Conservation (phyloP, 2,888 invertebrate genomes). For the Cheiracanthium punctorium region DNA sequence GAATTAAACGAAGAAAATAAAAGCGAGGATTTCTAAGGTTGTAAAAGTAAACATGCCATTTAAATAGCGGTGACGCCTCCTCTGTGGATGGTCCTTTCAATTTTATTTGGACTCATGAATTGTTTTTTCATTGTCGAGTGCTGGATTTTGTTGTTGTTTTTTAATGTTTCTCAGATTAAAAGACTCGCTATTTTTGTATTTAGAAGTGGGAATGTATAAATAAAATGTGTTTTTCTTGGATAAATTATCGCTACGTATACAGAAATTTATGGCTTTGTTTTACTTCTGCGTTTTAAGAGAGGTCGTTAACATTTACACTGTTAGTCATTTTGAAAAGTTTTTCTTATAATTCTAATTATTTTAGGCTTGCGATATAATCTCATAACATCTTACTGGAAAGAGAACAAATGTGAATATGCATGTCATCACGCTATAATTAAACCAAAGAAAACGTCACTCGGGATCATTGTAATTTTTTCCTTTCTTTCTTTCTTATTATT, state of each 20-base stretch:
- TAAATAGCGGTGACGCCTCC: constrained; percentile 24
- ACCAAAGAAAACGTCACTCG: too few species aligned
- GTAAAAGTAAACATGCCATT: constrained; percentile 55
- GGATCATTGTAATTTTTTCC: too few species aligned
- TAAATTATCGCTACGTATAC: neutral
- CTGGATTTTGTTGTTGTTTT: neutral
- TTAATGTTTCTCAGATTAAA: neutral
- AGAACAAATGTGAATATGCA: too few species aligned
- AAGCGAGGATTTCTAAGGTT: constrained; percentile 51
- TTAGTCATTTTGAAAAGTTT: too few species aligned
- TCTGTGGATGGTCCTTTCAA: neutral
- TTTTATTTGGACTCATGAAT: neutral
- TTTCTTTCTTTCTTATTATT: too few species aligned
- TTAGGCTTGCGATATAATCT: too few species aligned
- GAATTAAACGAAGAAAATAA: constrained; percentile 47
- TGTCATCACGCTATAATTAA: too few species aligned
- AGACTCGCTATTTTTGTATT: neutral
- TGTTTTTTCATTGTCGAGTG: neutral
- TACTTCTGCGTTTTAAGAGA: too few species aligned
- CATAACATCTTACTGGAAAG: too few species aligned
- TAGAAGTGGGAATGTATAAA: neutral
- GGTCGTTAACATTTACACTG: too few species aligned
- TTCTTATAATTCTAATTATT: too few species aligned
- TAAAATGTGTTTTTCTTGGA: neutral
- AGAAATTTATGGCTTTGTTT: too few species aligned